These are phyloP conservation scores for Paguma larvata DNA, from an alignment of 2,797 vertebrate genomes.

Conservation along the genomic window DNA sequence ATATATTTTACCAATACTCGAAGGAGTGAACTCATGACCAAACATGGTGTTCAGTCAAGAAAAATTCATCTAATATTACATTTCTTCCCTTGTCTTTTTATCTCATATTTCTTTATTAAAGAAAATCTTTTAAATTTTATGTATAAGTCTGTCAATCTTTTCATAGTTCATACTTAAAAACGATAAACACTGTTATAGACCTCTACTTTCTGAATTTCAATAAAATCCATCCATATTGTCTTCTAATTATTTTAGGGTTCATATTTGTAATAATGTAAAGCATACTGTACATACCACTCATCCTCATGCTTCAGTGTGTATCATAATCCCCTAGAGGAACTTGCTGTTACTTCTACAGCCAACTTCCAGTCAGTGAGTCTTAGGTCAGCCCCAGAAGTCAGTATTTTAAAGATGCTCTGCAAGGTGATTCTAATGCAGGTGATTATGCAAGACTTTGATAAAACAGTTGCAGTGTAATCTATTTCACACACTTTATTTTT, in stretches of 20 bases:
- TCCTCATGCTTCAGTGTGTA: not conserved
- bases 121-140: conserved; percentile 3
- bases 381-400: not conserved
- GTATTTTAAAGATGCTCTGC: conserved; percentile 42
- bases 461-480: conserved; percentile 11
- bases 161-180: conserved; percentile 27
- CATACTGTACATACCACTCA: not conserved
- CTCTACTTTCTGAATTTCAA: conserved; percentile 42
- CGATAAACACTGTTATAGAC: not conserved
- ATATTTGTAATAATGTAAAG: conserved; percentile 9
- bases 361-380: not conserved
- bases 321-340: not conserved
- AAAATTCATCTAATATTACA: not conserved
- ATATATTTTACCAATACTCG: conserved; percentile 31
- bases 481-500: not conserved
- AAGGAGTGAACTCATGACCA: not conserved
- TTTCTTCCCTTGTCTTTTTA: not conserved
- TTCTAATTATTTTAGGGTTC: not conserved
- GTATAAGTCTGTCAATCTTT: conserved; percentile 16
- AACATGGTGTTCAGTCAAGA: not conserved
- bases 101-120: conserved; percentile 24
- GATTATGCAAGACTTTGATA: not conserved
- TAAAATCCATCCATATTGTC: conserved; percentile 33
- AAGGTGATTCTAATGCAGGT: conserved; percentile 1
- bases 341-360: conserved; percentile 5